Conservation (phyloP, 1,140 invertebrate genomes). For the Chelonus insularis region DNA sequence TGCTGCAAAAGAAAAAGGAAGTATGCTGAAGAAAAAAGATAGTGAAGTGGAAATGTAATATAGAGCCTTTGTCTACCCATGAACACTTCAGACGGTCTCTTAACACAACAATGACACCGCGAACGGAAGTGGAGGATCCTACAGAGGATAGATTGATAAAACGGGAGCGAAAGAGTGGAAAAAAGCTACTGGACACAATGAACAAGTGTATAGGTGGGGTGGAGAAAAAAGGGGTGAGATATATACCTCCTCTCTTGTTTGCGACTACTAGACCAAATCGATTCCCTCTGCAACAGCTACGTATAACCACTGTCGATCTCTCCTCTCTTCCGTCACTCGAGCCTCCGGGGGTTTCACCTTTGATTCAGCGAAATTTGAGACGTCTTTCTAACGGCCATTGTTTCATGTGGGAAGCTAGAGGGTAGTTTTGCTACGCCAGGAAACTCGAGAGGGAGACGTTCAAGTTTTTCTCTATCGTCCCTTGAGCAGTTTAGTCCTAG, state of each 20-base stretch:
- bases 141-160: slow-evolving; percentile 10
- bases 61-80: slow-evolving; percentile 46
- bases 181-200: slow-evolving; percentile 13
- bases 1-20: not conserved
- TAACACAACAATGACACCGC: slow-evolving; percentile 53
- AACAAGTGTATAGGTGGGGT: not conserved
- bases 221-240: not conserved
- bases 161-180: not conserved
- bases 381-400: slow-evolving; percentile 56
- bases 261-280: slow-evolving; percentile 52
- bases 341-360: slow-evolving; percentile 43
- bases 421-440: slow-evolving; percentile 34
- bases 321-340: slow-evolving; percentile 30
- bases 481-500: not conserved
- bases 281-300: slow-evolving; percentile 37
- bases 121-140: slow-evolving; percentile 21
- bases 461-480: slow-evolving; percentile 18
- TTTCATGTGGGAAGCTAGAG: slow-evolving; percentile 50
- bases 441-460: slow-evolving; percentile 49
- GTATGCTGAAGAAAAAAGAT: slow-evolving; percentile 3
- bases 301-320: not conserved
- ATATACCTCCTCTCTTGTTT: not conserved
- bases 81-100: slow-evolving; percentile 28
- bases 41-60: slow-evolving; percentile 55
- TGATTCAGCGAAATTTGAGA: slow-evolving; percentile 61